A percentile compares a stretch with the other conserved stretches of the same genome.
Conservation (phyloP, 2,888 invertebrate species). For the Congeria kusceri region DNA sequence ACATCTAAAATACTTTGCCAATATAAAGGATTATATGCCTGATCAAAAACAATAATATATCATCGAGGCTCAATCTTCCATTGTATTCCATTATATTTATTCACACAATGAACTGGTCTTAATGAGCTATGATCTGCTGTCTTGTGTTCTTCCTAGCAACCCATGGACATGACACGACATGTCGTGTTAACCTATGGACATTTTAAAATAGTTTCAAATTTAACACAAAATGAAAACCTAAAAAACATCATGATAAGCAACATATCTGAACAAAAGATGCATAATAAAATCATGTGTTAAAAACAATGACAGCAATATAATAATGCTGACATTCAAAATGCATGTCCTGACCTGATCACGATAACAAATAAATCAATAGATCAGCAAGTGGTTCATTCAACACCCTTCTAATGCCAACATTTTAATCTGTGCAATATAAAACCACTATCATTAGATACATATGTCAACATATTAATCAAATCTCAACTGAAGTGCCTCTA, state of each 20-base stretch:
- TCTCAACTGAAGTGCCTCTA: neutral
- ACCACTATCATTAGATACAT: neutral
- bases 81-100: constrained; percentile 47
- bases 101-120: constrained; percentile 50
- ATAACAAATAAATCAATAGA: neutral
- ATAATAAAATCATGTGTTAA: too few species aligned
- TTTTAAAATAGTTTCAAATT: too few species aligned
- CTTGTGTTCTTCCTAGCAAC: constrained; percentile 70
- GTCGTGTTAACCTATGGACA: constrained; percentile 10
- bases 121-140: constrained; percentile 47
- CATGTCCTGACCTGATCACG: constrained; percentile 4
- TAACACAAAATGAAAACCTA: too few species aligned
- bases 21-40: neutral
- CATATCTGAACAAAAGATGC: too few species aligned
- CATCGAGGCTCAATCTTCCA: constrained; percentile 54
- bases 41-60: constrained; percentile 46
- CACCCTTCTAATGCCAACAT: too few species aligned
- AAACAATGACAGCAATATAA: too few species aligned
- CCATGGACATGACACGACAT: constrained; percentile 68
- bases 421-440: too few species aligned
- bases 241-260: too few species aligned
- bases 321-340: neutral
- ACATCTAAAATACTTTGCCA: neutral
- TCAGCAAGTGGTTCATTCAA: too few species aligned
- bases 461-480: constrained; percentile 42